These are phyloP conservation scores for Procavia capensis DNA, from an alignment of 2,113 vertebrate species.

Conservation along the genomic window DNA sequence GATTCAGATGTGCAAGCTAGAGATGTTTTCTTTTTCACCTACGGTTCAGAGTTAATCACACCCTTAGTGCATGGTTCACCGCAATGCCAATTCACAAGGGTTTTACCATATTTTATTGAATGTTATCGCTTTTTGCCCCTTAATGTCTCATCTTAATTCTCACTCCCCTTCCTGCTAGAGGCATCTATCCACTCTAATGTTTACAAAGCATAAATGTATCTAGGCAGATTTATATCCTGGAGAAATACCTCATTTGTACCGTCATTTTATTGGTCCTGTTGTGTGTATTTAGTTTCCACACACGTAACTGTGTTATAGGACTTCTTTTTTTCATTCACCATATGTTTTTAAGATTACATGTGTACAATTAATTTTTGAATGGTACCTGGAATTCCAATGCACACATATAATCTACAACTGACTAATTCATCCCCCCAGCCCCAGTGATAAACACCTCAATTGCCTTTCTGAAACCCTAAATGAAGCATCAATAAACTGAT, in stretches of 20 bases:
- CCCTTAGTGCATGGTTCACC: neutral
- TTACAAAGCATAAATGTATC: constrained; percentile 36
- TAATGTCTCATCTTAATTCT: constrained; percentile 8
- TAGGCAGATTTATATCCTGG: constrained; percentile 17
- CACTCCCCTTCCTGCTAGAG: neutral
- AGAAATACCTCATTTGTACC: too few relatives aligned
- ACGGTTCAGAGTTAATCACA: neutral
- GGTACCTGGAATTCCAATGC: neutral
- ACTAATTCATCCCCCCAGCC: neutral
- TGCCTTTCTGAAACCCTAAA: constrained; percentile 6
- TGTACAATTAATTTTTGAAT: neutral
- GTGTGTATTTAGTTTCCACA: neutral
- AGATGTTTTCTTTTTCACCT: constrained; percentile 4
- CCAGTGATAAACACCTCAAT: neutral
- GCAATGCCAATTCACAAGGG: neutral
- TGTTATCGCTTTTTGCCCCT: constrained; percentile 14
- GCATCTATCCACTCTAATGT: neutral
- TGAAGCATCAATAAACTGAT: neutral
- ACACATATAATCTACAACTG: neutral
- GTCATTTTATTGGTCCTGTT: neutral
- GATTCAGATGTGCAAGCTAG: constrained; percentile 8
- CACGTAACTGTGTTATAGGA: neutral
- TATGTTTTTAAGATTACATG: neutral
- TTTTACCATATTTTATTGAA: constrained; percentile 35
- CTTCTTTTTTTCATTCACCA: neutral